Base-by-base conservation (phyloP, 2,797 vertebrate genomes). In the Antrozous pallidus region DNA sequence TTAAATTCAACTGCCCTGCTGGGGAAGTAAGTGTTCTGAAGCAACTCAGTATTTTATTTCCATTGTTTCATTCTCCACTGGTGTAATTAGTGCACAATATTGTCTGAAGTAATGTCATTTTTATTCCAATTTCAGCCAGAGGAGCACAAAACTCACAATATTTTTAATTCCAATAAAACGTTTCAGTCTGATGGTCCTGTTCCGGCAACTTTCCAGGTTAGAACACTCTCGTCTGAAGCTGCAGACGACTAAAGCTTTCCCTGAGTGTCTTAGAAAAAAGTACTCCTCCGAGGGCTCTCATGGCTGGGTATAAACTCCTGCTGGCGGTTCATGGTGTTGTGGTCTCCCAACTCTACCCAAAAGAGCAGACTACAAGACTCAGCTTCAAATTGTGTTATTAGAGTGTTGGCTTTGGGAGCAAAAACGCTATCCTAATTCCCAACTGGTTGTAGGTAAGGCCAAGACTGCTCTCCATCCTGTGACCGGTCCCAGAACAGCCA, bases 81-180 rank as follows among this genome's bases (percentile, higher is more conserved):
- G 24, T 83, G 96, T 97, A 94, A 96, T 96, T 92, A 90, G 95
- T 17, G 33, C 81, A n/a, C 8, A 28, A n/a, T 51, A 79, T 47
- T 54, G 9, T 96, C 78, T 58, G 65, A 78, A 93, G 67, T 78
- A 36, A 85, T 79, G 47, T 18, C 87, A 73, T 88, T 77, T 94
- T 80, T 95, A 93, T 85, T 83, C 65, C n/a, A 11, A 17, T 47
- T 42, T 88, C 47, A 24, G 77, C 91, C 71, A 88, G 75, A 88
- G 83, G 79, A 83, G 54, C 71, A 73, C 33, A 49, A 93, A 93
- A 85, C 77, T 78, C 70, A 89, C 73, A 88, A 54, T 91, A 91
- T 93, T 95, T 94, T 95, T 90, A 88, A 95, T 91, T 93, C 81
- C 75, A 85, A 75, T 94, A 73, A 95, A 93, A 69, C 17, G n/a